phyloP scores from a whole-genome alignment of 1,140 invertebrate species.

The Rhopalosiphum padi region DNA sequence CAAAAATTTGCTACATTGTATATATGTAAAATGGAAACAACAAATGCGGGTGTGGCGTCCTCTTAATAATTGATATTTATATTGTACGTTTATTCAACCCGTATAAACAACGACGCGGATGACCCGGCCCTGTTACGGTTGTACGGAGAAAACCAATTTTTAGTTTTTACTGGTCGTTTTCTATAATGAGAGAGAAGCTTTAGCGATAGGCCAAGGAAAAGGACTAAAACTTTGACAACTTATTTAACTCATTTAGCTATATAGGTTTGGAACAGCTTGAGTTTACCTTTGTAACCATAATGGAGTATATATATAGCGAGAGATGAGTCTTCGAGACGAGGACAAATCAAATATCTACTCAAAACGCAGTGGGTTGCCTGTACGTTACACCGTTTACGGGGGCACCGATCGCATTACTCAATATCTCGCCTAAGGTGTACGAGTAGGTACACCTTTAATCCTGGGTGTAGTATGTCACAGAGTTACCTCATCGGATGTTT shows the following conservation, averaged over 20 bases:
- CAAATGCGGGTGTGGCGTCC: no score
- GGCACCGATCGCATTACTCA: background rate
- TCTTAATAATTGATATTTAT: no score
- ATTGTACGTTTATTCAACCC: no score
- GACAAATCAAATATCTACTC: background rate
- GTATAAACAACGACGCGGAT: no score
- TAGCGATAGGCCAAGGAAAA: background rate
- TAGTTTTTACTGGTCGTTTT: no score
- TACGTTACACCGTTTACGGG: background rate
- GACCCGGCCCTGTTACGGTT: no score
- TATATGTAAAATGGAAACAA: no score
- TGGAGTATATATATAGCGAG: background rate
- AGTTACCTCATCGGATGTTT: background rate
- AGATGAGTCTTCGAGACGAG: background rate
- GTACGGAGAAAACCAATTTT: no score
- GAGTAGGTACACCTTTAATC: background rate
- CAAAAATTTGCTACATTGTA: no score
- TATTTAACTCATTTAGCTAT: background rate
- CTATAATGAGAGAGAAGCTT: background rate
- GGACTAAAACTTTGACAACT: background rate
- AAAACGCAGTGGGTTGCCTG: background rate
- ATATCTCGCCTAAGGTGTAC: background rate
- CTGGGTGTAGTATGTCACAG: background rate
- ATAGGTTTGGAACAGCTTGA: background rate
- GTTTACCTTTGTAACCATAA: background rate